Percentiles rank a stretch among this genome's conserved stretches.
Conservation (phyloP, 2,888 invertebrate species). For the Clunio marinus region DNA sequence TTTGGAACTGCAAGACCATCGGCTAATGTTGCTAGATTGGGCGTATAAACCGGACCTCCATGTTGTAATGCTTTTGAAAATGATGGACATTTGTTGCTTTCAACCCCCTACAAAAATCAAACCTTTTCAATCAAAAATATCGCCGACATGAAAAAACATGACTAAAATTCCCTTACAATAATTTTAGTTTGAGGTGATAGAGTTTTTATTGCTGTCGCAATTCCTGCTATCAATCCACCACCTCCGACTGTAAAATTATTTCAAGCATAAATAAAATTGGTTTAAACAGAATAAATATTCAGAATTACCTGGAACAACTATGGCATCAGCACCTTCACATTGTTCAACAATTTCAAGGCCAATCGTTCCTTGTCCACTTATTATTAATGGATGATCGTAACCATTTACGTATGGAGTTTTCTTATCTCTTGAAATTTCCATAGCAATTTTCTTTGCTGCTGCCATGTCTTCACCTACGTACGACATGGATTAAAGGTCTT, state of each 20-base stretch:
- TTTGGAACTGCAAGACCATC: conserved; percentile 86
- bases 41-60: conserved; percentile 64
- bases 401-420: conserved; percentile 83
- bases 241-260: conserved; percentile 54
- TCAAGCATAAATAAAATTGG: too few species aligned
- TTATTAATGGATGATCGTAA: conserved; percentile 82
- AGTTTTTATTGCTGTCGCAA: conserved; percentile 83
- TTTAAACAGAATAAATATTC: not conserved
- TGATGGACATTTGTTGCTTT: conserved; percentile 84
- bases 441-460: conserved; percentile 76
- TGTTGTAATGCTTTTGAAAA: conserved; percentile 69
- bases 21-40: conserved; percentile 71
- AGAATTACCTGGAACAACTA: conserved; percentile 71
- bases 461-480: conserved; percentile 69
- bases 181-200: conserved; percentile 76
- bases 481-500: not conserved
- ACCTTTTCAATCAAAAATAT: not conserved
- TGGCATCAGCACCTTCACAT: conserved; percentile 80
- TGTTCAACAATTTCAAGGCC: conserved; percentile 91
- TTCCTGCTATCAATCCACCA: conserved; percentile 88
- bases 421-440: conserved; percentile 66
- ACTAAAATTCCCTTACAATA: conserved; percentile 63
- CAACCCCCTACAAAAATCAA: not conserved
- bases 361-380: conserved; percentile 92
- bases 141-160: not conserved